Evolutionary conservation across 1,140 invertebrate genomes (phyloP), one percentile per base, ranked within the genome.

Genomic region (Drosophila kepulauana): DNA sequence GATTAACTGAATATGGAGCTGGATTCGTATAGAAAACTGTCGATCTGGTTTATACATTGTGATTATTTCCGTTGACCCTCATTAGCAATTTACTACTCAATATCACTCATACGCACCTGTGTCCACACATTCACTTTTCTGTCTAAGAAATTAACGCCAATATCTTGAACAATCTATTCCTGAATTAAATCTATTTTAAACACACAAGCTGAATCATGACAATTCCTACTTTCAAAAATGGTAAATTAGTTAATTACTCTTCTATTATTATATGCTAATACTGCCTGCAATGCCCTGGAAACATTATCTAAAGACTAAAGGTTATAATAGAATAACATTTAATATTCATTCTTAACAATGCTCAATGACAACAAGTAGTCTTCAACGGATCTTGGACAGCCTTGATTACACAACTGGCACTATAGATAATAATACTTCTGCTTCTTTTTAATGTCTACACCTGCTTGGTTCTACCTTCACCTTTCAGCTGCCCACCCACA

Each of bases 401-500:
- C 41, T 43, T 43, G 35, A 38, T 52, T 30, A 20, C 13, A 3
- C 2, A 15, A 8, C 33, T 13, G 10, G 35, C 54, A 57, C 54
- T 57, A 8, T 57, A 3, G 35, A 16, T 20, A 41, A 43, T 43
- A 57, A 28, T 11, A 25, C n/a, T 41, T 10, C 7, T 38, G 38
- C 33, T 30, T 20, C 28, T 48, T 62, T 33, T 6, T 10, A 30
- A 48, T 49, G 43, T 38, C 15, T 33, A 33, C 25, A 30, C 25
- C 5, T 68, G 54, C 28, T 46, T 48, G n/a, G 15, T 15, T 30
- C 38, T 58, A 59, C 70, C 70, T 73, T 73, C 48, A 73, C 54
- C 48, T 73, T 59, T 67, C 20, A 48, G 28, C n/a, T 10, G 48
- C 46, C 38, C 56, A 54, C 63, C 56, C 20, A 68, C 38, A 73